These are phyloP conservation scores for Amaurobius ferox DNA, from an alignment of 2,888 invertebrate genomes.

Conservation along the genomic window DNA sequence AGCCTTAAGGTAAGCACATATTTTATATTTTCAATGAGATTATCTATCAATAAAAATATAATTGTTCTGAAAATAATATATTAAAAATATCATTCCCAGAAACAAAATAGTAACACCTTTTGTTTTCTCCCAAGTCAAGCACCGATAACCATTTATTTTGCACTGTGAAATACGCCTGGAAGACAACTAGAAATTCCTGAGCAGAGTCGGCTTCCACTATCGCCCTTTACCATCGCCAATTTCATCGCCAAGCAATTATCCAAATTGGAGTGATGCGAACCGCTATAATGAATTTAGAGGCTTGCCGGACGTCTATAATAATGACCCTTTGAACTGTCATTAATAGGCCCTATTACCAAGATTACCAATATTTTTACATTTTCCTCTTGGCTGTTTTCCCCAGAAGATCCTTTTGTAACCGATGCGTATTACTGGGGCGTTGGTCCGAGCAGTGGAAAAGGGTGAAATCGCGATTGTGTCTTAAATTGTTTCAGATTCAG, in stretches of 20 bases:
- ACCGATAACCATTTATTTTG: neutral
- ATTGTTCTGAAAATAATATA: too few species aligned
- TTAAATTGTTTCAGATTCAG: neutral
- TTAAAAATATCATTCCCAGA: too few species aligned
- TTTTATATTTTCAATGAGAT: too few species aligned
- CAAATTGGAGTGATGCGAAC: constrained; percentile 21
- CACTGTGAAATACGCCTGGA: neutral
- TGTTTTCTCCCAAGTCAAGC: neutral
- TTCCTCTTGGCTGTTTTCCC: neutral
- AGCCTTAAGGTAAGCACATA: too few species aligned
- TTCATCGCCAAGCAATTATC: constrained; percentile 50
- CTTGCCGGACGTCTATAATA: constrained; percentile 9
- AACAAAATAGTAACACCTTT: neutral
- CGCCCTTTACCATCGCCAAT: neutral
- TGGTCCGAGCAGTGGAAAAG: neutral
- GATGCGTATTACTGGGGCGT: neutral
- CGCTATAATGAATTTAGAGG: constrained; percentile 50
- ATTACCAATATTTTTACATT: neutral
- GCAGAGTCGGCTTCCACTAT: constrained; percentile 6
- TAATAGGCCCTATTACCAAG: neutral
- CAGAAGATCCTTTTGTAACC: neutral
- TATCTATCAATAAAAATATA: too few species aligned
- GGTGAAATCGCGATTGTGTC: neutral
- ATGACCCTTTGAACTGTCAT: constrained; percentile 1
- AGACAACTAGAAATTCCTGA: neutral